Base-by-base conservation (phyloP, 2,888 invertebrate genomes). In the Ectemnius lituratus region DNA sequence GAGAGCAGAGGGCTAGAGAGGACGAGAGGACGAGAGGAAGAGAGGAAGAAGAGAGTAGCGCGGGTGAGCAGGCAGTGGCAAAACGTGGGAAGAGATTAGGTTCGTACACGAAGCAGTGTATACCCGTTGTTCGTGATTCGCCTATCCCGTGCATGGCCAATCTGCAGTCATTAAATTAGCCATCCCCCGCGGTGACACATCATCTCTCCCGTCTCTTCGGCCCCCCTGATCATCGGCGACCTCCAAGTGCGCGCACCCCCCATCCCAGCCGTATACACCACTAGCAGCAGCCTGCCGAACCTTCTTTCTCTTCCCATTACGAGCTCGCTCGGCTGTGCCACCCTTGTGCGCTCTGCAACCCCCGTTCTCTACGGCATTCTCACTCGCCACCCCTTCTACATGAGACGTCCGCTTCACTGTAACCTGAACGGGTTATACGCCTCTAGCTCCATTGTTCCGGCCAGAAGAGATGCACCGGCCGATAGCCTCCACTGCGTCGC, bases 121-220 rank as follows among this genome's bases (percentile, higher is more conserved):
- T 59, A 67, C 70, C 77, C 75, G 37, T 37, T 37, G 37, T 37
- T 37, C 37, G 6, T 37, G 37, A 76, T 76, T 71, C 66, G 70
- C 58, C 68, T 76, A 76, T 82, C 79, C 83, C 79, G 82, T 85
- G 84, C 85, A 84, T 82, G 81, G 85, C 87, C 86, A 84, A 87
- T 86, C 86, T 80, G 76, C 83, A 83, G 86, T 88, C 88, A 88
- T 89, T 88, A 88, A 88, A 88, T 89, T 88, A 88, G 87, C 83
- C 79, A 82, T 80, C 82, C 84, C 87, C 86, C 76, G 82, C 81
- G 71, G 86, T 80, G 85, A 84, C 82, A 85, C 86, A 37, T 37
- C 37, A 37, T 81, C 81, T 83, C 78, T 67, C 75, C 57, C 79
- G 69, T 65, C 73, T 70, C 73, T 46, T 66, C 46, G 62, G 47